Evolutionary conservation across 2,797 vertebrate species (phyloP).

Genomic region (Merluccius polli): DNA sequence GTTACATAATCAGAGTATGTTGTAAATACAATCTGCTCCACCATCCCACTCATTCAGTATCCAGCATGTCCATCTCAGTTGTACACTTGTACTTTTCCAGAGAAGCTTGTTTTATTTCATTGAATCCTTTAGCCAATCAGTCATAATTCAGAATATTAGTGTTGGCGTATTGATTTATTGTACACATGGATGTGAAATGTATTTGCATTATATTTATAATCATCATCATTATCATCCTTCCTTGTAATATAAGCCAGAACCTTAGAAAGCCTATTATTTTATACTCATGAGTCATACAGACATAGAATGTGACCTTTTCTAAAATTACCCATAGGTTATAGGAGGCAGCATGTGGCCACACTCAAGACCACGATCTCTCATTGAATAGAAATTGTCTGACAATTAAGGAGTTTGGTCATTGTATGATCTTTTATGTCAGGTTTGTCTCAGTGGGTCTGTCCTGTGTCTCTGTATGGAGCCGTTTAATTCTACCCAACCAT

Average conservation of each 20-base stretch:
- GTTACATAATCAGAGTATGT: conserved; percentile 56
- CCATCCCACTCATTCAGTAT: conserved; percentile 39
- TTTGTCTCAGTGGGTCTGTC: conserved; percentile 50
- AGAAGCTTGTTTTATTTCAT: background rate
- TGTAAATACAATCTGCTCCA: conserved; percentile 41
- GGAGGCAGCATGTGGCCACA: background rate
- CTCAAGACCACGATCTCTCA: background rate
- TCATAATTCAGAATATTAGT: background rate
- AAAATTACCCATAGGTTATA: background rate
- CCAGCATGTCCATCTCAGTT: conserved; percentile 15
- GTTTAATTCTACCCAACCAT: conserved; percentile 52
- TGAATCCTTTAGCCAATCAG: background rate
- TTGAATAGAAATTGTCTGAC: background rate
- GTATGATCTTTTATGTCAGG: conserved; percentile 56
- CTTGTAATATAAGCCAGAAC: background rate
- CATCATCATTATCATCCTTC: background rate
- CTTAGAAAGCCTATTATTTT: background rate
- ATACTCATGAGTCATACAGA: background rate
- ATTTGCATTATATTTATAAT: background rate
- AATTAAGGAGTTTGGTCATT: background rate
- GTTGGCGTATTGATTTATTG: background rate
- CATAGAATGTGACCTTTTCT: background rate
- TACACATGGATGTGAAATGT: background rate
- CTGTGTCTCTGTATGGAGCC: conserved; percentile 54
- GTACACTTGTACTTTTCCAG: conserved; percentile 18